Base-by-base conservation (phyloP, 2,797 vertebrate species). In the Melanotaenia pygmaea region DNA sequence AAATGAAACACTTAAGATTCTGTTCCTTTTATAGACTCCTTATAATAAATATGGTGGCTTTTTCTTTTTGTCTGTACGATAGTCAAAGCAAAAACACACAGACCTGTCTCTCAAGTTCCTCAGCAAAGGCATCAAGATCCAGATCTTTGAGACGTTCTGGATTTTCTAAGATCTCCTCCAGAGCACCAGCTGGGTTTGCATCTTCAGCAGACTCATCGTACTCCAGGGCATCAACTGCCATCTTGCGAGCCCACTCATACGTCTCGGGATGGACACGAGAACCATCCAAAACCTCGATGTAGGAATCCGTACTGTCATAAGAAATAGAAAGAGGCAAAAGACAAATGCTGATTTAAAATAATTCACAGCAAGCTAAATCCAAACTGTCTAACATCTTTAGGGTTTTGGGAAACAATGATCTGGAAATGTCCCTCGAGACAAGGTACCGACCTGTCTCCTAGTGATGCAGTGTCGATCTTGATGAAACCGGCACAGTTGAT, bases 401-500 rank as follows among this genome's bases (percentile, higher is more conserved):
- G 22, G 32, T 34, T 34, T 2, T n/a, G 5, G 7, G 1, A 35
- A 72, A 72, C 3, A 4, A 57, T 9, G 24, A 3, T 26, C 4
- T 7, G 30, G 64, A 45, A 4, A 10, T 18, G 28, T 45, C 16
- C 20, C 1, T 11, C 38, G 11, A 26, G 1, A 22, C 0, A 8
- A 59, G 32, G 1, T 34, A 80, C 83, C 61, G 58, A 99, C 98
- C 98, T 99, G 94, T 99, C 98, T 16, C 98, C 98, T 35, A 99
- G 95, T 0, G 98, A 99, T 0, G 97, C 97, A 0, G 98, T 99
- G 94, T 99, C 98, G 0, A 99, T 99, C 91, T 99, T 99, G 91
- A 99, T 98, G 91, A 99, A 99, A 76, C 98, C 98, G 8, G 98
- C 98, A 50, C 98, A 99, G 92, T 99, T 99, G 86, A 99, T 99